A percentile compares a stretch with the other conserved stretches of the same genome.
Conservation (phyloP, 2,113 vertebrate species). For the Miniopterus natalensis region DNA sequence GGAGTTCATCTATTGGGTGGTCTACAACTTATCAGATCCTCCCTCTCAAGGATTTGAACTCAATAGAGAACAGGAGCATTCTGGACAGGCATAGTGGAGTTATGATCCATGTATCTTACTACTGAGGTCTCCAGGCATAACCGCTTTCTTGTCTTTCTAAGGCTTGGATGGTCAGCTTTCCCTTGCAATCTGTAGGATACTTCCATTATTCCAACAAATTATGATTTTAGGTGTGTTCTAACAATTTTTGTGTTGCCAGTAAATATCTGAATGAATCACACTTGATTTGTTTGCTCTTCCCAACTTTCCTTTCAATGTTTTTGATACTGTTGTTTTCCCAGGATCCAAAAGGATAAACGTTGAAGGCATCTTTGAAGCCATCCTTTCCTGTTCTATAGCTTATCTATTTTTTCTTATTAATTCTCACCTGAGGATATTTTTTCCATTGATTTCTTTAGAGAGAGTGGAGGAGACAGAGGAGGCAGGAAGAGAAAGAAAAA, state of each 20-base stretch:
- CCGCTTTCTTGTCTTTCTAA: not conserved
- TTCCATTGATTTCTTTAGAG: too few relatives aligned
- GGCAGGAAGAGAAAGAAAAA: too few relatives aligned
- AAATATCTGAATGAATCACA: not conserved
- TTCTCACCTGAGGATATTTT: too few relatives aligned
- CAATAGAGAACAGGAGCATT: not conserved
- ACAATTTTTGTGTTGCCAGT: not conserved
- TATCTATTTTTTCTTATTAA: not conserved
- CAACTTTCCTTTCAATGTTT: not conserved
- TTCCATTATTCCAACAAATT: not conserved
- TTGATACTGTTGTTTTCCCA: not conserved
- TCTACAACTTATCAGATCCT: not conserved
- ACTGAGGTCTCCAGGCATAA: not conserved
- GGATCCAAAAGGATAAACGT: not conserved
- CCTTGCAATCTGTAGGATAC: not conserved
- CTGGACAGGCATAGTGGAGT: not conserved
- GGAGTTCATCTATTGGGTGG: not conserved
- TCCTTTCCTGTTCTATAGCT: slow-evolving; percentile 12
- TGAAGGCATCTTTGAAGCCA: not conserved
- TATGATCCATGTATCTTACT: not conserved
- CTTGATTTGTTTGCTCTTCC: not conserved
- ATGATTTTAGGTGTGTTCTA: slow-evolving; percentile 3
- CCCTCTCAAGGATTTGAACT: not conserved
- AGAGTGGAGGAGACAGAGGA: too few relatives aligned
- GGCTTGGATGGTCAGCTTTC: not conserved